Base-by-base conservation (phyloP, 2,113 vertebrate genomes). In the Cinclus cinclus region DNA sequence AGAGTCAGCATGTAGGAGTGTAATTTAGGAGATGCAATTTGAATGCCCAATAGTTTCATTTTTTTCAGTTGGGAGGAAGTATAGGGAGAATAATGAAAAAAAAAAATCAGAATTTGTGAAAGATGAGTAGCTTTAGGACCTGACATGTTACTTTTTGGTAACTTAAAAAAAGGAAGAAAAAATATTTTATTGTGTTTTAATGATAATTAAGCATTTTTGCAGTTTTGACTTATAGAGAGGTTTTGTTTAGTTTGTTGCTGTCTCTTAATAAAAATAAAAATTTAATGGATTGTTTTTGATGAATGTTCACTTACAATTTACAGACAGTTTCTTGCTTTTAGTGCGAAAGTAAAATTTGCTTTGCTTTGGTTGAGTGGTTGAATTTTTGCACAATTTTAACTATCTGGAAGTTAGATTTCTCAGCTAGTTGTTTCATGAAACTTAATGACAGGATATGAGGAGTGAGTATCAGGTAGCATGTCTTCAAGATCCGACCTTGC, bases 41-140 rank as follows among this genome's bases (percentile, higher is more conserved):
- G n/a, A 59, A 21, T 37, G 10, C 35, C 13, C 41, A 31, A 23
- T 6, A 68, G 5, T 31, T 46, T 12, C 19, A 6, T 5, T 41
- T 58, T 56, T 39, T 41, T 33, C 16, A 15, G 8, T 8, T 15
- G 7, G 0, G 4, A 3, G 13, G 1, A 24, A 2, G 4, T 10
- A 49, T 20, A 9, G 22, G 11, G 10, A 64, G 3, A 89, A 77
- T 16, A 60, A 67, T 4, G 4, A 21, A 31, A 56, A 27, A 18
- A 18, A 58, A 21, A 15, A 65, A 42, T 1, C 1, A 3, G 50
- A 44, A 56, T 8, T 39, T 63, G 8, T 55, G 21, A 16, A 35
- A 85, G 8, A n/a, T 42, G 22, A 37, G 15, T 62, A 69, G 23
- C 14, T 89, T 73, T 55, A 55, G 70, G 11, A 78, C 5, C 4